A percentile compares a stretch with the other conserved stretches of the same genome.
Evolutionary conservation across 2,888 invertebrate species (phyloP).

Genomic region (Lathronympha strigana): DNA sequence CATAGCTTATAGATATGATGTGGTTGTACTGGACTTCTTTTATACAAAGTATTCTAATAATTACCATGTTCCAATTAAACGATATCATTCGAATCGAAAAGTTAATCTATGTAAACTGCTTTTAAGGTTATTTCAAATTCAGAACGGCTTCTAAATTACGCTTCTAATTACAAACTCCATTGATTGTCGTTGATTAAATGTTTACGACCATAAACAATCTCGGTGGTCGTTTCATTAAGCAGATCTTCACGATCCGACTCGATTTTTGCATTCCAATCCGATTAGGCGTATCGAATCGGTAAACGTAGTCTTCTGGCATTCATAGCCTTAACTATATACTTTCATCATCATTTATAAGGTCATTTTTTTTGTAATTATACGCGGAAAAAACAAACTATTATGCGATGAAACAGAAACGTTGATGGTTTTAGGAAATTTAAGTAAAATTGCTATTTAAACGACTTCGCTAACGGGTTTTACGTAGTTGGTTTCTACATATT

Average conservation of each 20-base stretch:
- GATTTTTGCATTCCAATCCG: conserved; percentile 53
- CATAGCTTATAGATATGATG: no score
- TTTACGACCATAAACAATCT: conserved; percentile 38
- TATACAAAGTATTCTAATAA: no score
- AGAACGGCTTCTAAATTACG: conserved; percentile 40
- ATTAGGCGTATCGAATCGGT: conserved; percentile 55
- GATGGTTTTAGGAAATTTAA: no score
- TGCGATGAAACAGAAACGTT: background rate
- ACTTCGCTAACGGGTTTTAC: no score
- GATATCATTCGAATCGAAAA: background rate
- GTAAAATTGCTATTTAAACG: no score
- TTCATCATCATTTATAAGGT: conserved; percentile 20
- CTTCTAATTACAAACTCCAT: conserved; percentile 29
- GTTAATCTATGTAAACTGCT: conserved; percentile 9
- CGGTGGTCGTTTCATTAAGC: conserved; percentile 36
- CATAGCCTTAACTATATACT: conserved; percentile 49
- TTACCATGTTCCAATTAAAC: conserved; percentile 11
- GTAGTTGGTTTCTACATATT: no score
- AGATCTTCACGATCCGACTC: conserved; percentile 52
- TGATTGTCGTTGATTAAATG: conserved; percentile 37
- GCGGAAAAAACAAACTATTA: background rate
- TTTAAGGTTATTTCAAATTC: conserved; percentile 13
- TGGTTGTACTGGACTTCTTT: no score
- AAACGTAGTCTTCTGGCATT: conserved; percentile 46
- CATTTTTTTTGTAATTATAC: conserved; percentile 1